Percentiles rank a stretch among this genome's conserved stretches.
These are phyloP conservation scores for Pseudomyrmex flavicornis DNA, from an alignment of 1,140 invertebrate species.

Conservation along the genomic window DNA sequence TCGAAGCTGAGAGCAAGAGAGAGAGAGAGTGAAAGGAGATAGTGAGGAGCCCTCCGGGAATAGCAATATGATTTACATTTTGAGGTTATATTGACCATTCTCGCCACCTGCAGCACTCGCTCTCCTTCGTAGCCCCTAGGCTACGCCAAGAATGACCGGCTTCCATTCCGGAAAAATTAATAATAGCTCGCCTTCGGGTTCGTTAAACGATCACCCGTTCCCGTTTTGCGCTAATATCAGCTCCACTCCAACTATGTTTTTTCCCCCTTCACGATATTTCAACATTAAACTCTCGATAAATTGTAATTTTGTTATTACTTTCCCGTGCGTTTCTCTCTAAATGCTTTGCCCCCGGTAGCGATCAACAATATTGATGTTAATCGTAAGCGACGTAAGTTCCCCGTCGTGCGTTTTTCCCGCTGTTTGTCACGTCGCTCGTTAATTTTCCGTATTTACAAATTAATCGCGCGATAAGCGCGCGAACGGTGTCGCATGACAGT, in stretches of 20 bases:
- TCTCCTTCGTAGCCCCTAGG: constrained; percentile 72
- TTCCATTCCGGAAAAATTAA: constrained; percentile 80
- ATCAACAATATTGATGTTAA: constrained; percentile 19
- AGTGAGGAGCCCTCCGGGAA: constrained; percentile 72
- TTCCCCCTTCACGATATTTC: constrained; percentile 10
- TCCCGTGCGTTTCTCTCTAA: constrained; percentile 20
- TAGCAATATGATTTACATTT: constrained; percentile 86
- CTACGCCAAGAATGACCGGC: constrained; percentile 79
- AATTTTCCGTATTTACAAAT: constrained; percentile 37
- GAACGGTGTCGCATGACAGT: not conserved
- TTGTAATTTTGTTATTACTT: constrained; percentile 35
- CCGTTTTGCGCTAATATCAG: constrained; percentile 16
- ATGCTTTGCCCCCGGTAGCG: not conserved
- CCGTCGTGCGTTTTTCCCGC: not conserved
- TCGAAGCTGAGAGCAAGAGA: constrained; percentile 32
- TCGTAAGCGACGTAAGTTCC: not conserved
- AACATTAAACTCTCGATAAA: constrained; percentile 8
- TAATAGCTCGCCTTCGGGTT: constrained; percentile 73
- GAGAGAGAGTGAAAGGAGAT: constrained; percentile 62
- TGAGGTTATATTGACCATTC: constrained; percentile 85
- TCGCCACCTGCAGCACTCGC: constrained; percentile 82
- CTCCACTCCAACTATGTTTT: constrained; percentile 29
- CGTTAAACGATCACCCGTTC: constrained; percentile 48
- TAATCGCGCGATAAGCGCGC: constrained; percentile 21
- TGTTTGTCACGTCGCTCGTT: not conserved